Evolutionary conservation across 2,797 vertebrate genomes (phyloP).

Genomic region (Hypotaenidia okinawae): DNA sequence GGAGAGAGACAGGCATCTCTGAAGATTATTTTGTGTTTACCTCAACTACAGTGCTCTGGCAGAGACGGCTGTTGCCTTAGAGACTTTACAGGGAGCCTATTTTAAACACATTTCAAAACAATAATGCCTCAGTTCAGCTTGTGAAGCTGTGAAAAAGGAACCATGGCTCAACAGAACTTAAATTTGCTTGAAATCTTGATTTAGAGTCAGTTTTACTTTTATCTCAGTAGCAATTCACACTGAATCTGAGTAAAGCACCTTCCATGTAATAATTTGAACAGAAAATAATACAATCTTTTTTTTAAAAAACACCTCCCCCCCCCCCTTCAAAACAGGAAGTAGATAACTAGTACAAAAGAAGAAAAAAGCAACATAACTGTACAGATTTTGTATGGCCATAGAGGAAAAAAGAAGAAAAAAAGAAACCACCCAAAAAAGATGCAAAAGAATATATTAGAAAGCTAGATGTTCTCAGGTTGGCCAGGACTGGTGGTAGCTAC

Average conservation of each 20-base stretch:
- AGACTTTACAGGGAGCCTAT: background rate
- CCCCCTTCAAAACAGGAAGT: background rate
- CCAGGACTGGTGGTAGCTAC: background rate
- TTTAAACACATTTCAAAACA: background rate
- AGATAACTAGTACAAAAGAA: background rate
- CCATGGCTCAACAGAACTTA: background rate
- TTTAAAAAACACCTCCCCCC: background rate
- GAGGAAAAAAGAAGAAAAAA: rapidly evolving
- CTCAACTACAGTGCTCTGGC: background rate
- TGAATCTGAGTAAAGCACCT: background rate
- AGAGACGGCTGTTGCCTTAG: background rate
- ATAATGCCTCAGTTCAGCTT: background rate
- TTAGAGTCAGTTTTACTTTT: background rate
- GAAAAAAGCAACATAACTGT: background rate
- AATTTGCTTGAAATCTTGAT: background rate
- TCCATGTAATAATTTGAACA: background rate
- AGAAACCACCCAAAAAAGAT: no score
- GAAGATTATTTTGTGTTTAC: background rate
- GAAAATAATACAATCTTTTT: background rate
- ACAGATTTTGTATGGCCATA: background rate
- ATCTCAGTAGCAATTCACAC: background rate
- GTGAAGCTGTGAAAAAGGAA: background rate
- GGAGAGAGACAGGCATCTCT: background rate
- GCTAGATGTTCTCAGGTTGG: background rate
- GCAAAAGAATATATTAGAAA: background rate